phyloP scores from a whole-genome alignment of 2,888 invertebrate genomes.

The Cerceris rybyensis region DNA sequence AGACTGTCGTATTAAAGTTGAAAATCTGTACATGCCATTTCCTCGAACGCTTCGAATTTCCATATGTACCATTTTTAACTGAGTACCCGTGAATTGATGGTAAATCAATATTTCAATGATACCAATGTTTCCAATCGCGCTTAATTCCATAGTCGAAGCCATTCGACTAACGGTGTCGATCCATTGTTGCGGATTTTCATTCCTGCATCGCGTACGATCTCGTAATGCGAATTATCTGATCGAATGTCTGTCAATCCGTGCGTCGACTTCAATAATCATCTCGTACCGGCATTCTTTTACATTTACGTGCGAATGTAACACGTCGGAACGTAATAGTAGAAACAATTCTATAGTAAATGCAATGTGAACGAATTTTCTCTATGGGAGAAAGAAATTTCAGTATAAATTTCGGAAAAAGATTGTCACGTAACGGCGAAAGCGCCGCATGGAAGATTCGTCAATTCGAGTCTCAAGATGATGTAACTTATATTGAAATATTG shows the following conservation, averaged over 20 bases:
- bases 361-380: conserved; percentile 3
- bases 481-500: neutral
- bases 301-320: neutral
- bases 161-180: too few relatives aligned
- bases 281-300: neutral
- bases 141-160: neutral
- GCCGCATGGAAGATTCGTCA: conserved; percentile 22
- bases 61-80: too few relatives aligned
- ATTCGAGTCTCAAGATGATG: neutral
- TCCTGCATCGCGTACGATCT: too few relatives aligned
- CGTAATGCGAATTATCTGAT: neutral
- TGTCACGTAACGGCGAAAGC: conserved; percentile 25
- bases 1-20: too few relatives aligned
- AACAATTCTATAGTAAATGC: conserved; percentile 27
- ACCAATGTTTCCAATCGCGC: neutral
- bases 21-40: too few relatives aligned
- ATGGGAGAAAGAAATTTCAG: conserved; percentile 21
- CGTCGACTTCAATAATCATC: conserved; percentile 1
- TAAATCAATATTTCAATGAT: neutral
- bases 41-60: too few relatives aligned
- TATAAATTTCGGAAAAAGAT: conserved; percentile 35
- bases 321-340: conserved; percentile 10
- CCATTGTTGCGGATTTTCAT: too few relatives aligned
- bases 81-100: neutral
- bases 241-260: neutral